Evolutionary conservation across 2,797 vertebrate species (phyloP).

Genomic region (Parauchenoglanis punctatus): DNA sequence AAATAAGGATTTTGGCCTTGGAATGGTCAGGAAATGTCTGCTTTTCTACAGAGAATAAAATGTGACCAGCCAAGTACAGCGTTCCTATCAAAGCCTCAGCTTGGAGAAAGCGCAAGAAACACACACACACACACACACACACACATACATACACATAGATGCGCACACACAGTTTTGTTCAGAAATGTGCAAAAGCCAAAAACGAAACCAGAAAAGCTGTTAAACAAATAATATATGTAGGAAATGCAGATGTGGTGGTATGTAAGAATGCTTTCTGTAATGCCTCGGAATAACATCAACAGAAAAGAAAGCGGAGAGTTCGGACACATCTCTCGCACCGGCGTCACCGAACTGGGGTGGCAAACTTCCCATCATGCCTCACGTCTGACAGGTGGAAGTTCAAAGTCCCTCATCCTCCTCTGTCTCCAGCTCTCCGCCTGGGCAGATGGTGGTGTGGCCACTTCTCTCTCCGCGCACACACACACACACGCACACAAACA

Average conservation of each 20-base stretch:
- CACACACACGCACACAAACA: no score
- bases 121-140: slow-evolving; percentile 15
- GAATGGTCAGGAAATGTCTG: slow-evolving; percentile 62
- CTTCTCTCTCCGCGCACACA: slow-evolving; percentile 49
- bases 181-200: slow-evolving; percentile 65
- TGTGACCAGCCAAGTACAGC: slow-evolving; percentile 30
- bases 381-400: background rate
- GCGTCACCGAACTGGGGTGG: slow-evolving; percentile 54
- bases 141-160: background rate
- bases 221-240: slow-evolving; percentile 65
- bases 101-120: slow-evolving; percentile 51
- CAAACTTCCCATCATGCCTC: slow-evolving; percentile 35
- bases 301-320: background rate
- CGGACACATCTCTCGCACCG: slow-evolving; percentile 44
- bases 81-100: slow-evolving; percentile 58
- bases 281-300: slow-evolving; percentile 52
- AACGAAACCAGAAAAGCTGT: slow-evolving; percentile 50
- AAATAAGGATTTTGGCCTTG: slow-evolving; percentile 78
- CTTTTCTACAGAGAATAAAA: slow-evolving; percentile 48
- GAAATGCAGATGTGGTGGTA: slow-evolving; percentile 70
- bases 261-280: slow-evolving; percentile 60
- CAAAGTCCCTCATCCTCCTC: slow-evolving; percentile 3
- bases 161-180: slow-evolving; percentile 9
- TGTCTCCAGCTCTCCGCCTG: slow-evolving; percentile 39
- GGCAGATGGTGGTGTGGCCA: slow-evolving; percentile 59